Evolutionary conservation across 2,113 vertebrate species (phyloP), one percentile per base, ranked within the genome.

Genomic region (Quiscalus mexicanus): DNA sequence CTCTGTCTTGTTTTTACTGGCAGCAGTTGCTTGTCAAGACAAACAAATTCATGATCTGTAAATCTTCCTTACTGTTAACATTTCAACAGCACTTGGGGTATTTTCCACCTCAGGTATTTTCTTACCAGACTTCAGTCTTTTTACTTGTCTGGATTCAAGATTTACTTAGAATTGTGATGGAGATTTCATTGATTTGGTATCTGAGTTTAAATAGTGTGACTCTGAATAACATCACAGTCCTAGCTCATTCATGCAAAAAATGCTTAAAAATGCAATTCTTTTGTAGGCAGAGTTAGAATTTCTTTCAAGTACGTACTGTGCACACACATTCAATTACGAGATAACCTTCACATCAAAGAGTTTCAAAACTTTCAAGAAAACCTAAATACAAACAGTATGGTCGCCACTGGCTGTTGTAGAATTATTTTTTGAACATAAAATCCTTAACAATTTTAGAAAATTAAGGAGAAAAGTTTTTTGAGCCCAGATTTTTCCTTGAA

Each of bases 31-130:
- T 89, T 85, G 58, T 93, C 52, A 64, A 70, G 63, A 68, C n/a
- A 76, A 93, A 84, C 68, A 91, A 91, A 91, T 79, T 79, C 37
- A 37, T 52, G 62, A 88, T 76, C 74, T 94, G 44, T 73, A 87
- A 85, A 58, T 82, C 84, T 89, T 82, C 56, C 44, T 50, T 52
- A n/a, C 53, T 91, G 74, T 89, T 93, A 89, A 83, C 70, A 78
- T 90, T 90, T 91, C 82, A 84, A 47, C n/a, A 75, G 44, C 67
- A 58, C 33, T 35, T 24, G n/a, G 56, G 56, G 33, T 24, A 58
- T 93, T 91, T 79, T 81, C 60, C 31, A 78, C 62, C 58, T 64
- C 9, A 6, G 41, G 10, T 73, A 42, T 78, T 93, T 89, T 87
- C 74, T 79, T 91, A 68, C n/a, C 41, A n/a, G 10, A 49, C 60